Percentiles rank a stretch among this genome's conserved stretches.
Evolutionary conservation across 2,888 invertebrate species (phyloP).

Genomic region (Agrilus mali): DNA sequence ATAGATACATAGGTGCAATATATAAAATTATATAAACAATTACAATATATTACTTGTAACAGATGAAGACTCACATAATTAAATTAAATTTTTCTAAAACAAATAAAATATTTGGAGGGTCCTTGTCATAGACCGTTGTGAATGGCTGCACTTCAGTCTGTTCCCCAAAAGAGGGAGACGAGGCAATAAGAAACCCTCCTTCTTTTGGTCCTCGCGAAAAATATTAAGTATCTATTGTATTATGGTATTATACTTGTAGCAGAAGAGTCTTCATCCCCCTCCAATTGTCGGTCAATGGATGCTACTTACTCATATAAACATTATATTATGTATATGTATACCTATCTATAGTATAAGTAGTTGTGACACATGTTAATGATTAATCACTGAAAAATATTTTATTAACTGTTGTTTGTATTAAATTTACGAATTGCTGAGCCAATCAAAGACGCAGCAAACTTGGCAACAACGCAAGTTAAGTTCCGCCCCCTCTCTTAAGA

Average conservation of each 20-base stretch:
- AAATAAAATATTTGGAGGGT: slow-evolving; percentile 26
- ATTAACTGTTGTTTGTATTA: no score
- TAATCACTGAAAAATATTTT: no score
- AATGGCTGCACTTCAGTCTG: slow-evolving; percentile 51
- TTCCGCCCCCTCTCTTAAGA: not conserved
- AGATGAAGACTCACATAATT: slow-evolving; percentile 23
- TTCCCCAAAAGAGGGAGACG: slow-evolving; percentile 25
- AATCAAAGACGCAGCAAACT: slow-evolving; percentile 34
- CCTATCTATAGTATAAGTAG: not conserved
- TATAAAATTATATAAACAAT: not conserved
- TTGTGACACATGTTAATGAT: no score
- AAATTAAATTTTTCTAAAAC: slow-evolving; percentile 10
- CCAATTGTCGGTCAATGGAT: slow-evolving; percentile 28
- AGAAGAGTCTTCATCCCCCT: slow-evolving; percentile 6
- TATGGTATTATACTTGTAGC: not conserved
- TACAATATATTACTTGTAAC: slow-evolving; percentile 3
- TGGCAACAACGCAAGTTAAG: slow-evolving; percentile 11
- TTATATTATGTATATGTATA: no score
- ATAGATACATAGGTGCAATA: not conserved
- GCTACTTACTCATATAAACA: slow-evolving; percentile 15
- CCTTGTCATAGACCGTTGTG: slow-evolving; percentile 42
- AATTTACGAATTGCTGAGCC: slow-evolving; percentile 37
- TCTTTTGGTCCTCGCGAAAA: slow-evolving; percentile 11
- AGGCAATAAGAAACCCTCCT: slow-evolving; percentile 33
- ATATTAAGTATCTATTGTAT: not conserved